phyloP scores from a whole-genome alignment of 2,797 vertebrate genomes.

The Cuculus canorus region DNA sequence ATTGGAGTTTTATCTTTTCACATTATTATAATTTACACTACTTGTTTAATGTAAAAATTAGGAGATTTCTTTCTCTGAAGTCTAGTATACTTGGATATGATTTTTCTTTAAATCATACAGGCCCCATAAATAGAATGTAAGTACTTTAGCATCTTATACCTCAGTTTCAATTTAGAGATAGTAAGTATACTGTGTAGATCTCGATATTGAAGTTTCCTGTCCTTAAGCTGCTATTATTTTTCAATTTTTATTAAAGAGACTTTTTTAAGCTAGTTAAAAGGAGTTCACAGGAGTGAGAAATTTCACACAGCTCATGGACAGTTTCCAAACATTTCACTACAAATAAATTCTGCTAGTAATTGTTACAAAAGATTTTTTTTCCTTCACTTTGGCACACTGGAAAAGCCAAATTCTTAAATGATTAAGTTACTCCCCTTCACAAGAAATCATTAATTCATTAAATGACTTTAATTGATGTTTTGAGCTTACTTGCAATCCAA shows the following conservation, averaged over 20 bases:
- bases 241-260: background rate
- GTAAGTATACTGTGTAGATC: background rate
- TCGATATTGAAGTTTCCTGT: background rate
- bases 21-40: background rate
- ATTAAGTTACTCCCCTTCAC: background rate
- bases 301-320: background rate
- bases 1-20: background rate
- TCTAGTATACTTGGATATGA: background rate
- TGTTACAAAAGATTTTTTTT: background rate
- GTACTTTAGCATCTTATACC: background rate
- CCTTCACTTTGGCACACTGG: background rate
- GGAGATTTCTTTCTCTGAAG: background rate
- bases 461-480: conserved; percentile 21
- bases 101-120: background rate
- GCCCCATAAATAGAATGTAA: background rate
- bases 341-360: background rate
- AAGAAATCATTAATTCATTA: conserved; percentile 13
- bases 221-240: background rate
- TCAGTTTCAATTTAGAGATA: background rate
- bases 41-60: background rate
- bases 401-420: background rate
- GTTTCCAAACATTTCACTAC: background rate
- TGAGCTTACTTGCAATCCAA: background rate
- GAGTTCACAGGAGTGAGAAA: background rate
- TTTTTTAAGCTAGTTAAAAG: background rate